Evolutionary conservation across 2,888 invertebrate species (phyloP).

Genomic region (Dusona sp.): DNA sequence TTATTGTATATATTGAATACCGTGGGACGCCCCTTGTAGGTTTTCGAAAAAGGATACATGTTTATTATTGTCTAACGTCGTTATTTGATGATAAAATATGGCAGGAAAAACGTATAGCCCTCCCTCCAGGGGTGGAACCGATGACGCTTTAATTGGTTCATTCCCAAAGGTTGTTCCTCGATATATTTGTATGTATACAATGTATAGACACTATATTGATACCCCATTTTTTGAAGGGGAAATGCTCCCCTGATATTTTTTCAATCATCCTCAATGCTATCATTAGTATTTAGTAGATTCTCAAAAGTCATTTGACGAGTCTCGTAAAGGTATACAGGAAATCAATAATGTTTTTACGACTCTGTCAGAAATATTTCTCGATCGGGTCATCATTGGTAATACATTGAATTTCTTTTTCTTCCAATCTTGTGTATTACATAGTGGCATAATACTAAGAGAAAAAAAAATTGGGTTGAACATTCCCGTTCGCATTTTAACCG

Average conservation of each 20-base stretch:
- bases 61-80: slow-evolving; percentile 34
- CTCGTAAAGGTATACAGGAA: slow-evolving; percentile 45
- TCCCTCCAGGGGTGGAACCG: slow-evolving; percentile 43
- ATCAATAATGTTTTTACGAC: slow-evolving; percentile 50
- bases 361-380: neutral
- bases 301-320: slow-evolving; percentile 27
- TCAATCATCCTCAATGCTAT: slow-evolving; percentile 48
- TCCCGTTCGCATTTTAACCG: slow-evolving; percentile 62
- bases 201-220: neutral
- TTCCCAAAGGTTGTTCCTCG: slow-evolving; percentile 39
- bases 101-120: slow-evolving; percentile 3
- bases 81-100: slow-evolving; percentile 55
- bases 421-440: neutral
- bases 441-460: neutral
- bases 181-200: neutral
- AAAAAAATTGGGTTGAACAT: slow-evolving; percentile 12
- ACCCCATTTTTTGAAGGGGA: slow-evolving; percentile 8
- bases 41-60: neutral
- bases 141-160: slow-evolving; percentile 67
- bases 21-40: neutral
- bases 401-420: slow-evolving; percentile 29
- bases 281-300: slow-evolving; percentile 49
- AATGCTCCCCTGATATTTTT: slow-evolving; percentile 30
- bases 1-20: neutral
- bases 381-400: slow-evolving; percentile 15